Conservation (phyloP, 2,797 vertebrate genomes). For the Moxostoma hubbsi region DNA sequence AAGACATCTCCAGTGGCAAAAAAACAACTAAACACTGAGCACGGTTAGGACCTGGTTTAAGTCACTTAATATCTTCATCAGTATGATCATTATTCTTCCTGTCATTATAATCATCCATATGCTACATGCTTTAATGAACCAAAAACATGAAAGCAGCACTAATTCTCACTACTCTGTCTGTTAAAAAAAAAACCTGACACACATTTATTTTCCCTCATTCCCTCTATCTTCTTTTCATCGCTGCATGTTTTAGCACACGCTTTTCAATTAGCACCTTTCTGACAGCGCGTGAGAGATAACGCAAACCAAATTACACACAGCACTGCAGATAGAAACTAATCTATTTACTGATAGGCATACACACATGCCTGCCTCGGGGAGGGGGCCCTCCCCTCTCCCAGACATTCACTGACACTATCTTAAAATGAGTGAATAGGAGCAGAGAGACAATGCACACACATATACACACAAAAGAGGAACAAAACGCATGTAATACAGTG, state of each 20-base stretch:
- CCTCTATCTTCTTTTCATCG: slow-evolving; percentile 20
- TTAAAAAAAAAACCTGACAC: neutral
- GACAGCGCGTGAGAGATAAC: slow-evolving; percentile 54
- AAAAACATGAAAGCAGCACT: slow-evolving; percentile 8
- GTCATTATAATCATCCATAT: neutral
- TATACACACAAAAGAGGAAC: neutral
- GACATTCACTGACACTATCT: slow-evolving; percentile 31
- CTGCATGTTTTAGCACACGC: slow-evolving; percentile 39
- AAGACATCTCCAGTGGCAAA: no score
- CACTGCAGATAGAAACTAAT: slow-evolving; percentile 55
- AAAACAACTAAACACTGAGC: neutral
- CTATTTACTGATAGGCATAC: slow-evolving; percentile 53
- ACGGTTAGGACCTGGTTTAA: neutral
- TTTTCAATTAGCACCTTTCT: slow-evolving; percentile 63
- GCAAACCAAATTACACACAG: slow-evolving; percentile 58
- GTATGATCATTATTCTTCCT: neutral
- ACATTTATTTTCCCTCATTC: slow-evolving; percentile 13
- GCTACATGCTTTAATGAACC: neutral
- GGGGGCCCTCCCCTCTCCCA: slow-evolving; percentile 5
- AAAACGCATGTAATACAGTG: neutral
- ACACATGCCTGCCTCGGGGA: neutral
- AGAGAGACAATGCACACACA: slow-evolving; percentile 11
- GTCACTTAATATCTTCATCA: neutral
- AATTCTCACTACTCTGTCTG: slow-evolving; percentile 11
- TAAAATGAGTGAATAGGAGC: slow-evolving; percentile 36